These are phyloP conservation scores for Acanthopagrus latus DNA, from an alignment of 2,797 vertebrate genomes.

Conservation along the genomic window DNA sequence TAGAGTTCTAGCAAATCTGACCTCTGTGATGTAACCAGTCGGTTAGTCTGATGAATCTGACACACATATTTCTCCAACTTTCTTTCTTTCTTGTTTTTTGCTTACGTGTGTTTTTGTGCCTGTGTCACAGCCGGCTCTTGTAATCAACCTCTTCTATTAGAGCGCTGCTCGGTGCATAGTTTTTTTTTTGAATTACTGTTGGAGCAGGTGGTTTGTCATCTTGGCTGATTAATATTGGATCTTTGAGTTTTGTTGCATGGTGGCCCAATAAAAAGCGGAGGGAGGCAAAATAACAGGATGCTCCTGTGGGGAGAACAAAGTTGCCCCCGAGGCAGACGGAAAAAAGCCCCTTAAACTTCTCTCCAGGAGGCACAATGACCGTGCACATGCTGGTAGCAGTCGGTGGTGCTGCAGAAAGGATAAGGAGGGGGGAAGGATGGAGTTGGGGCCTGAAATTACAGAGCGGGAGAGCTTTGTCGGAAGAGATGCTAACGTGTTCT, in stretches of 20 bases:
- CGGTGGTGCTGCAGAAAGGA: slow-evolving; percentile 47
- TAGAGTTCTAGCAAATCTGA: slow-evolving; percentile 18
- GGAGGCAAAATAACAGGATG: slow-evolving; percentile 51
- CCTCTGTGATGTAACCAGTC: slow-evolving; percentile 9
- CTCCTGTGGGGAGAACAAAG: slow-evolving; percentile 37
- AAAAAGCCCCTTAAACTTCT: slow-evolving; percentile 66
- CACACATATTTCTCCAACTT: slow-evolving; percentile 24
- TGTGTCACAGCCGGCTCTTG: slow-evolving; percentile 36
- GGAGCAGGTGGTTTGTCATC: slow-evolving; percentile 73
- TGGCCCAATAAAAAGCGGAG: slow-evolving; percentile 57
- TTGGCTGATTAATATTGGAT: slow-evolving; percentile 79
- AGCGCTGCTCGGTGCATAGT: slow-evolving; percentile 40
- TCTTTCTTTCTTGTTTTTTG: slow-evolving; percentile 21
- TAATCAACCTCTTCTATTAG: slow-evolving; percentile 63
- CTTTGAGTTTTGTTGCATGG: slow-evolving; percentile 70
- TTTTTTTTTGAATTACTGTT: slow-evolving; percentile 59
- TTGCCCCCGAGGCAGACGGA: slow-evolving; percentile 46
- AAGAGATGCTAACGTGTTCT: slow-evolving; percentile 46
- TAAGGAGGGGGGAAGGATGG: slow-evolving; percentile 38
- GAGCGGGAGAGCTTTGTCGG: slow-evolving; percentile 23
- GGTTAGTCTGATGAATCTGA: slow-evolving; percentile 14
- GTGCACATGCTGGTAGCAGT: slow-evolving; percentile 52
- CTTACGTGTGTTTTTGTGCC: slow-evolving; percentile 23
- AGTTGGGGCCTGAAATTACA: slow-evolving; percentile 52
- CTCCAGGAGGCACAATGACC: slow-evolving; percentile 51